phyloP scores from a whole-genome alignment of 2,888 invertebrate species.

The Coleophora deauratella region DNA sequence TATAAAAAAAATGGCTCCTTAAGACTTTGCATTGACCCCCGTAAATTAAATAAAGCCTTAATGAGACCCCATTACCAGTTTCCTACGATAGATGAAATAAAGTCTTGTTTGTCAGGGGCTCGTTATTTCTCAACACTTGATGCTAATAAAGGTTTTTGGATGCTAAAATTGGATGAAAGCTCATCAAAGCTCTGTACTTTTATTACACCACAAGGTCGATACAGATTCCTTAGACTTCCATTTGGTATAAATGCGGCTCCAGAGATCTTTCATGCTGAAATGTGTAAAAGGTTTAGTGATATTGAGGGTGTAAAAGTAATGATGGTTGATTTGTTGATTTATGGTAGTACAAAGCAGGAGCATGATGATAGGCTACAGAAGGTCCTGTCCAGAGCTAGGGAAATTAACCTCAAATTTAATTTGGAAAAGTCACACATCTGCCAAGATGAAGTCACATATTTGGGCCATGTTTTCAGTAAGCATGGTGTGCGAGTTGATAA shows the following conservation, averaged over 20 bases:
- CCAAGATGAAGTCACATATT: neutral
- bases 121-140: too few species aligned
- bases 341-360: neutral
- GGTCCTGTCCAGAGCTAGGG: neutral
- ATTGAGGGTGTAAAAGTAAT: neutral
- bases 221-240: too few species aligned
- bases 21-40: conserved; percentile 15
- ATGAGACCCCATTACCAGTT: conserved; percentile 16
- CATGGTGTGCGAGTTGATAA: too few species aligned
- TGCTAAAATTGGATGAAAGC: neutral
- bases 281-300: neutral
- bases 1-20: conserved; percentile 16
- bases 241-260: neutral
- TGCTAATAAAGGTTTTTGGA: neutral
- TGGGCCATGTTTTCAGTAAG: too few species aligned
- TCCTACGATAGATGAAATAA: conserved; percentile 11
- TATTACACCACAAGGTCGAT: too few species aligned
- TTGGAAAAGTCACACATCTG: neutral
- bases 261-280: neutral
- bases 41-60: too few species aligned
- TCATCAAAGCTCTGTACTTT: too few species aligned
- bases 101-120: conserved; percentile 12
- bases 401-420: neutral
- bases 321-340: neutral
- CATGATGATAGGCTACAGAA: neutral